These are phyloP conservation scores for Trematocara unimaculatum DNA, from an alignment of 2,113 vertebrate genomes.

Conservation along the genomic window DNA sequence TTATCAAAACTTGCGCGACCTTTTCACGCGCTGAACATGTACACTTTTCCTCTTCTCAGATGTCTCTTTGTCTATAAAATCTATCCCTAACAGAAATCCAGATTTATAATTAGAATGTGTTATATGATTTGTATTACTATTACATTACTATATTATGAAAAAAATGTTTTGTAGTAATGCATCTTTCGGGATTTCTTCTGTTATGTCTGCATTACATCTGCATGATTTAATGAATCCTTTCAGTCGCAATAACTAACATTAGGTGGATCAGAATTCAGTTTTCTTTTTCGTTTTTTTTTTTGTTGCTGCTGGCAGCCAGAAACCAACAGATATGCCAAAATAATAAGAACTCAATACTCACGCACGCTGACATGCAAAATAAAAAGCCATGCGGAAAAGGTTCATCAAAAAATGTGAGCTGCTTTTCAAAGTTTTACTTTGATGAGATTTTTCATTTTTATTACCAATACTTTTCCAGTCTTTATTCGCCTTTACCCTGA, in stretches of 20 bases:
- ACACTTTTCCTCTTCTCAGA: neutral
- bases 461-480: neutral
- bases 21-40: neutral
- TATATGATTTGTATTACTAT: neutral
- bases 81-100: neutral
- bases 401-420: neutral
- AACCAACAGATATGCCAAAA: neutral
- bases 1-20: neutral
- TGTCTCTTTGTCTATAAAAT: neutral
- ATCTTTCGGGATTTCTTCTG: neutral
- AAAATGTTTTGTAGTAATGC: neutral
- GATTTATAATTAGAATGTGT: neutral
- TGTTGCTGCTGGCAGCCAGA: neutral
- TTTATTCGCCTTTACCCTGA: neutral
- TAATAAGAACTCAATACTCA: neutral
- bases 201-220: neutral
- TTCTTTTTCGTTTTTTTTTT: fast-evolving
- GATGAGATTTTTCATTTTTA: neutral
- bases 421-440: neutral
- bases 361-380: neutral
- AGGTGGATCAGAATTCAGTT: neutral
- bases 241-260: neutral
- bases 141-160: neutral
- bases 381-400: neutral
- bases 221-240: neutral